Conservation (phyloP, 2,888 invertebrate genomes). For the Galeopsomyia nigrocyanea region DNA sequence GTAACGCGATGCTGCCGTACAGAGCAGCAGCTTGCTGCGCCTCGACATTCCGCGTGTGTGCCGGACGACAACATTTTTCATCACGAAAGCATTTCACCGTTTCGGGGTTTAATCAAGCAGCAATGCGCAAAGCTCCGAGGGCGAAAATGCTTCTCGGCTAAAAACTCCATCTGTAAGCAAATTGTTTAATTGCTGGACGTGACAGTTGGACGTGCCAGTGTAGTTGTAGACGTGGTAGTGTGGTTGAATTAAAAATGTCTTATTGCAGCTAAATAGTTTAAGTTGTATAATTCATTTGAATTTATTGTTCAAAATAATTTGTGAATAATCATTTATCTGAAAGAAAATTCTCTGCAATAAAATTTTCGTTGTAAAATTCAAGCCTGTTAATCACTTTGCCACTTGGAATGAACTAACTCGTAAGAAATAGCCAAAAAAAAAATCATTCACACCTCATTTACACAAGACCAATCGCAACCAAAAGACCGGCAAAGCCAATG, state of each 20-base stretch:
- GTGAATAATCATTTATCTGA: no score
- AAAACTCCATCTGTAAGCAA: slow-evolving; percentile 69
- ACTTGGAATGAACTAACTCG: no score
- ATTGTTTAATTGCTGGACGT: slow-evolving; percentile 67
- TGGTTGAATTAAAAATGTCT: slow-evolving; percentile 40
- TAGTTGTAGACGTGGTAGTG: neutral
- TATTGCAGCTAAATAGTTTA: slow-evolving; percentile 4
- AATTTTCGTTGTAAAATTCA: no score
- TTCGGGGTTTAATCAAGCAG: slow-evolving; percentile 64
- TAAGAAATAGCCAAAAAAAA: no score
- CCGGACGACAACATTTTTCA: slow-evolving; percentile 67
- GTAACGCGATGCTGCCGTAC: slow-evolving; percentile 7
- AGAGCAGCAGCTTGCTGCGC: neutral
- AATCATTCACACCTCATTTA: no score
- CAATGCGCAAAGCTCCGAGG: slow-evolving; percentile 62
- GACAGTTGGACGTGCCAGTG: slow-evolving; percentile 31
- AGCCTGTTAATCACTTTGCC: no score
- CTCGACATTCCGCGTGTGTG: slow-evolving; percentile 58
- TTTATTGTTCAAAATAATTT: no score
- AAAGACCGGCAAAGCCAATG: neutral
- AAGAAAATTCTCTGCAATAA: no score
- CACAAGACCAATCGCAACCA: neutral
- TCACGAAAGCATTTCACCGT: slow-evolving; percentile 64
- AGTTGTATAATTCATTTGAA: neutral
- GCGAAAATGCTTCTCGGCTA: slow-evolving; percentile 61